These are phyloP conservation scores for Adelges cooleyi DNA, from an alignment of 1,140 invertebrate species.

Conservation along the genomic window DNA sequence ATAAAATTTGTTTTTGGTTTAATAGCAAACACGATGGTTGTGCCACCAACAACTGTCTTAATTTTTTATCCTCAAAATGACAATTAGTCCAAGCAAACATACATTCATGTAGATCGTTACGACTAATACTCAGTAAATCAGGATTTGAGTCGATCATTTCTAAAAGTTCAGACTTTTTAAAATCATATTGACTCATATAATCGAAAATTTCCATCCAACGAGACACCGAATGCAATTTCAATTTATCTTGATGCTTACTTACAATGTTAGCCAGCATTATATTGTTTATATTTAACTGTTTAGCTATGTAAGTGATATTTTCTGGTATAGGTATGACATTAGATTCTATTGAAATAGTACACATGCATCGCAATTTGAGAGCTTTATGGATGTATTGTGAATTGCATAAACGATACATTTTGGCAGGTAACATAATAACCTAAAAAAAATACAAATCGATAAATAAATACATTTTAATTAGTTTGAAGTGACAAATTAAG, in stretches of 20 bases:
- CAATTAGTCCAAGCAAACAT: constrained; percentile 16
- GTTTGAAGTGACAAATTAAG: too few species aligned
- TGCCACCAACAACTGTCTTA: background rate
- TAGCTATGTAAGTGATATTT: background rate
- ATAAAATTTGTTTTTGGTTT: background rate
- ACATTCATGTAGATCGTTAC: constrained; percentile 1
- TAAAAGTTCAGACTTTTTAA: constrained; percentile 12
- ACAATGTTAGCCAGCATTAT: background rate
- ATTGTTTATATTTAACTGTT: background rate
- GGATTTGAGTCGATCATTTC: constrained; percentile 17
- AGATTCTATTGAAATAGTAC: too few species aligned
- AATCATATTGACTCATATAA: constrained; percentile 15
- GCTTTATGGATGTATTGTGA: too few species aligned
- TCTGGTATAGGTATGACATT: background rate
- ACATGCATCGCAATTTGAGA: background rate
- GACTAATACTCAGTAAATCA: constrained; percentile 10
- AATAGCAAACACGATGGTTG: constrained; percentile 7
- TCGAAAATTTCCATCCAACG: background rate
- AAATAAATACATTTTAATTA: too few species aligned
- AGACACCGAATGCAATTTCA: background rate
- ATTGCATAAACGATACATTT: too few species aligned
- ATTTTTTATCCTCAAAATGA: constrained; percentile 17
- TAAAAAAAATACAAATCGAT: too few species aligned
- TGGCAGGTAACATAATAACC: too few species aligned
- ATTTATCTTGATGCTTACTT: constrained; percentile 4